A percentile compares a stretch with the other conserved stretches of the same genome.
Evolutionary conservation across 2,113 vertebrate genomes (phyloP).

Genomic region (Crotalus viridis): DNA sequence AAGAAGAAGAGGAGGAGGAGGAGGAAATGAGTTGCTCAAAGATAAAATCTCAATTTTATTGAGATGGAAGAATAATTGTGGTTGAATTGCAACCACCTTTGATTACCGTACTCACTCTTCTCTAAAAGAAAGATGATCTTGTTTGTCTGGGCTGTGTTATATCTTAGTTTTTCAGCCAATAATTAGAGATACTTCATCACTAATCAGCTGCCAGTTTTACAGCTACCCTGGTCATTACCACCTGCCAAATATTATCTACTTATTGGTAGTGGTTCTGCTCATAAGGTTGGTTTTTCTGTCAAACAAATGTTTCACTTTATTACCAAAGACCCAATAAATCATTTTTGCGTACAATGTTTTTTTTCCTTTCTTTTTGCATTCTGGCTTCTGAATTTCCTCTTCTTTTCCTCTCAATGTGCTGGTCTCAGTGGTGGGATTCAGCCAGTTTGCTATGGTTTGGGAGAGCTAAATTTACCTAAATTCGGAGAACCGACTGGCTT

Average conservation of each 20-base stretch:
- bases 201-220: neutral
- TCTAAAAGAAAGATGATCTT: neutral
- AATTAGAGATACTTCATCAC: constrained; percentile 4
- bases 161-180: neutral
- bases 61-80: neutral
- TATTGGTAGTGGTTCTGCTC: neutral
- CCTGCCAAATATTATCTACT: constrained; percentile 3
- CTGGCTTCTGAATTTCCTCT: neutral
- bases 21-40: neutral
- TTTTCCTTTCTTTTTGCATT: neutral
- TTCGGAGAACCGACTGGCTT: too few relatives aligned
- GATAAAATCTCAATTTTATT: neutral
- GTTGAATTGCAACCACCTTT: neutral
- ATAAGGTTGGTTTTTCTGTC: neutral
- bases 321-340: neutral
- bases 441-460: too few relatives aligned
- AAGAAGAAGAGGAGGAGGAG: too few relatives aligned
- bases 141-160: neutral
- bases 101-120: neutral
- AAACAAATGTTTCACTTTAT: constrained; percentile 2
- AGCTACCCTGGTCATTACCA: neutral
- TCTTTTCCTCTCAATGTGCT: neutral
- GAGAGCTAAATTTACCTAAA: too few relatives aligned
- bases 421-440: neutral
- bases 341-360: neutral